A percentile compares a stretch with the other conserved stretches of the same genome.
phyloP scores from a whole-genome alignment of 2,888 invertebrate species.

The Eupithecia inturbata region DNA sequence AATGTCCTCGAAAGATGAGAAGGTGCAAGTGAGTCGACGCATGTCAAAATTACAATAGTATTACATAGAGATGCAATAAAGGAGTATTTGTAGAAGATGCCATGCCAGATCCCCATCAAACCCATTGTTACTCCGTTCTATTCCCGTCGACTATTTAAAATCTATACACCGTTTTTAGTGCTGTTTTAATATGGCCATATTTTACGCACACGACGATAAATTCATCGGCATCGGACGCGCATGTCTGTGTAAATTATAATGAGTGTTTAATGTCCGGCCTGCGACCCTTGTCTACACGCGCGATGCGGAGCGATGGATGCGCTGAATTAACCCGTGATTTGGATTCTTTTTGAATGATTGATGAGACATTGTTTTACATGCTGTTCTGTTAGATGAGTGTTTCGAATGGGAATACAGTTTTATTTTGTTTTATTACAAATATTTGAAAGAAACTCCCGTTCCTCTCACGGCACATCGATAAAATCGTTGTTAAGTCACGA shows the following conservation, averaged over 20 bases:
- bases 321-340: conserved; percentile 23
- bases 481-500: not conserved
- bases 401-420: not conserved
- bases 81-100: not conserved
- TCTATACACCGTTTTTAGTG: conserved; percentile 49
- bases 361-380: conserved; percentile 14
- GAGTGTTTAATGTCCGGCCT: conserved; percentile 71
- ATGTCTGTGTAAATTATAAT: conserved; percentile 79
- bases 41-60: too few relatives aligned
- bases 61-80: not conserved
- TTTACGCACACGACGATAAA: conserved; percentile 76
- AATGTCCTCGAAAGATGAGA: too few relatives aligned
- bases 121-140: conserved; percentile 23
- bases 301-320: conserved; percentile 40
- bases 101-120: not conserved
- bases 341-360: conserved; percentile 21
- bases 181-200: conserved; percentile 71
- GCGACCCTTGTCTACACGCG: conserved; percentile 45
- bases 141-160: conserved; percentile 34
- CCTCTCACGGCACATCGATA: not conserved
- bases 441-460: not conserved
- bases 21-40: too few relatives aligned
- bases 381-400: not conserved
- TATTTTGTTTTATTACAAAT: not conserved
- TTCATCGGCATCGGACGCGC: conserved; percentile 73